Conservation (phyloP, 2,113 vertebrate genomes). For the Electrona antarctica region DNA sequence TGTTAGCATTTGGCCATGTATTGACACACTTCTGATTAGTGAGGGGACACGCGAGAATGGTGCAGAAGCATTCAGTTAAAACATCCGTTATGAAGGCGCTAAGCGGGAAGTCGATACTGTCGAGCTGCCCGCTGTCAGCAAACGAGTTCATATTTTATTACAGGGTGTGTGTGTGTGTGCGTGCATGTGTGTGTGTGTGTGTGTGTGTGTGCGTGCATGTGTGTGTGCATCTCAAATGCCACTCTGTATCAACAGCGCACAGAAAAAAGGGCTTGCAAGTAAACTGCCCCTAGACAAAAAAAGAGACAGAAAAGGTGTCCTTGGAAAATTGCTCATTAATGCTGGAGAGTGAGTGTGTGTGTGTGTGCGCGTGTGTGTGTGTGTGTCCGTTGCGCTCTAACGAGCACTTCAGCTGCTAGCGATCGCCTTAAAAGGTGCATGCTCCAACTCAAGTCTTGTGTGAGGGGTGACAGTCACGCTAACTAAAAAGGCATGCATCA, state of each 20-base stretch:
- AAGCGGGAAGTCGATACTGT: too few species aligned
- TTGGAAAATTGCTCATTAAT: neutral
- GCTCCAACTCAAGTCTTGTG: constrained; percentile 23
- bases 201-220: neutral
- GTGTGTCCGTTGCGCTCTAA: constrained; percentile 35
- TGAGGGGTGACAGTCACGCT: constrained; percentile 30
- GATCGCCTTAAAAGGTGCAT: constrained; percentile 25
- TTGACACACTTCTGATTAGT: neutral
- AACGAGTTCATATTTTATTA: neutral
- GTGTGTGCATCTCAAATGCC: neutral
- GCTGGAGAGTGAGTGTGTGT: neutral
- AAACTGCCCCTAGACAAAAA: neutral
- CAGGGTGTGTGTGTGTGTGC: neutral
- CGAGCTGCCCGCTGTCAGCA: neutral
- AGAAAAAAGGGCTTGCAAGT: neutral
- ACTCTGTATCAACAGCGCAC: neutral
- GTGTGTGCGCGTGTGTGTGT: constrained; percentile 15
- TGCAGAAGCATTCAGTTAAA: neutral
- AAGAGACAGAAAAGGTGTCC: neutral
- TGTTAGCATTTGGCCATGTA: neutral
- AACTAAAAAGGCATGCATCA: constrained; percentile 44
- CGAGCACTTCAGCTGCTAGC: constrained; percentile 41
- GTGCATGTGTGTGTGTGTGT: neutral
- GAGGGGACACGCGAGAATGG: neutral
- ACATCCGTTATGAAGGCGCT: too few species aligned